These are phyloP conservation scores for Pipistrellus kuhlii DNA, from an alignment of 2,797 vertebrate genomes.

Conservation along the genomic window DNA sequence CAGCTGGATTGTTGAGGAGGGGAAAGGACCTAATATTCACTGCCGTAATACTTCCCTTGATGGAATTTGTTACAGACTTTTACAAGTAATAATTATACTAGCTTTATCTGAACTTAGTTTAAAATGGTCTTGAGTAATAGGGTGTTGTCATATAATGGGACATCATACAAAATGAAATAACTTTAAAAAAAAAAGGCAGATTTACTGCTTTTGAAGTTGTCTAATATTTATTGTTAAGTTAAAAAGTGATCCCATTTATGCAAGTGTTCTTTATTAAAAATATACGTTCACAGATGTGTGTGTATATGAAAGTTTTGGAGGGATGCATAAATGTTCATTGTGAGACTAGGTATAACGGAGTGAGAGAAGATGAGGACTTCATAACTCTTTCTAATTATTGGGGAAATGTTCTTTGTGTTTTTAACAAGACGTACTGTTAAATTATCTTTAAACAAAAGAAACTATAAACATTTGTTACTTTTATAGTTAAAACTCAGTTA, in stretches of 20 bases:
- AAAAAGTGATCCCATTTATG: background rate
- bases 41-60: background rate
- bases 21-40: background rate
- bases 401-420: background rate
- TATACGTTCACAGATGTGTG: background rate
- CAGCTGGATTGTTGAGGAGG: background rate
- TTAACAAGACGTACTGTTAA: slow-evolving; percentile 6
- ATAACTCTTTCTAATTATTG: slow-evolving; percentile 14
- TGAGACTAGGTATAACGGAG: background rate
- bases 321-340: background rate
- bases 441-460: slow-evolving; percentile 40
- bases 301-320: background rate
- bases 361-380: slow-evolving; percentile 1
- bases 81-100: slow-evolving; percentile 40
- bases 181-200: background rate
- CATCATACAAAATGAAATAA: slow-evolving; percentile 22
- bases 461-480: slow-evolving; percentile 17
- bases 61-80: slow-evolving; percentile 38
- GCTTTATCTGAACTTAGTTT: slow-evolving; percentile 37
- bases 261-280: slow-evolving; percentile 37
- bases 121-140: background rate
- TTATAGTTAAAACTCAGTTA: slow-evolving; percentile 37
- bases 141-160: background rate
- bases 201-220: background rate
- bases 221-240: background rate